Evolutionary conservation across 2,113 vertebrate species (phyloP).

Genomic region (Phalacrocorax pelagicus): DNA sequence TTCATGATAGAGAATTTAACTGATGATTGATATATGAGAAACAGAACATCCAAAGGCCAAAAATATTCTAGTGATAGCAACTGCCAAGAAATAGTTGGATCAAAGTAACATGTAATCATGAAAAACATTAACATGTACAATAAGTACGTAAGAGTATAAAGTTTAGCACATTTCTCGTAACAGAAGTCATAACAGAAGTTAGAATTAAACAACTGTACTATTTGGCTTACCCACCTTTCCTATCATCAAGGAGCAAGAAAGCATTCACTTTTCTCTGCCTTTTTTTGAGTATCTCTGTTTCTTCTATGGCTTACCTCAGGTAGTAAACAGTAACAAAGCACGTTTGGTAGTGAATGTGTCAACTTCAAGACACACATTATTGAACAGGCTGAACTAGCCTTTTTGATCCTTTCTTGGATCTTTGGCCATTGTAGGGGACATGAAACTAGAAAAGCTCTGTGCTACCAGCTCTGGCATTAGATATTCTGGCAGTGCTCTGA

Average conservation of each 20-base stretch:
- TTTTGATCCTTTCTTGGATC: neutral
- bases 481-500: neutral
- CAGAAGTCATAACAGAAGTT: neutral
- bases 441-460: rapidly evolving
- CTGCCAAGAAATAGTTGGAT: neutral
- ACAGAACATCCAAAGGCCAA: neutral
- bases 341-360: neutral
- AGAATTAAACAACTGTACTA: neutral
- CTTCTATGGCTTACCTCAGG: neutral
- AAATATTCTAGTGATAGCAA: neutral
- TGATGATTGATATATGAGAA: neutral
- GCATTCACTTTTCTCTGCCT: neutral
- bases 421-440: neutral
- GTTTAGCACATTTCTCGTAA: neutral
- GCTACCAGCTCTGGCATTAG: neutral
- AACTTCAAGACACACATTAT: neutral
- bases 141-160: neutral
- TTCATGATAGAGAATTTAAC: neutral
- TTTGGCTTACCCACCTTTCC: neutral
- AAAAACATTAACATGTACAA: neutral
- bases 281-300: neutral
- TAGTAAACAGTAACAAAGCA: neutral
- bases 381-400: neutral
- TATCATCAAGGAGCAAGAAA: neutral
- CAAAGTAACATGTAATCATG: neutral